Base-by-base conservation (phyloP, 2,113 vertebrate genomes). In the Elgaria multicarinata region DNA sequence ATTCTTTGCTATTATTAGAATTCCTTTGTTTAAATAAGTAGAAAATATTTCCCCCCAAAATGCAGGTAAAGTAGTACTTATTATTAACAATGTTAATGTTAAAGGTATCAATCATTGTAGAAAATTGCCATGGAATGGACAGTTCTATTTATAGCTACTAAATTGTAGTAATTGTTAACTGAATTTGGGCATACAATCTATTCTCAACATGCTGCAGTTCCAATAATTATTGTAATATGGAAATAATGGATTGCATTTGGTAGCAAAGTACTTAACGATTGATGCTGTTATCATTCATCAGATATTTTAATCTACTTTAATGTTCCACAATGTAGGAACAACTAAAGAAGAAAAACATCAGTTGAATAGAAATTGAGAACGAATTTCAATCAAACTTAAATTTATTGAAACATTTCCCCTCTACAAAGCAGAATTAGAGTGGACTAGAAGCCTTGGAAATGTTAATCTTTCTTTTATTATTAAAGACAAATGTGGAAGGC, bases 181-280 rank as follows among this genome's bases (percentile, higher is more conserved):
- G 46, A 89, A 89, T 77, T 39, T 80, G 18, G 36, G 46, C 71
- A 53, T 58, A 55, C 24, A 55, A 39, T 69, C 28, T 22, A 81
- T 82, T 55, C 66, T 33, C 18, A 75, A 39, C 26, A 62, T 42
- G 28, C 8, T 62, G 16, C 0, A 0, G 3, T 83, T 86, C 39
- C 4, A 55, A 88, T 86, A 84, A 93, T 80, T 80, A 55, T 62
- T 92, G 62, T 84, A 89, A 90, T 85, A 92, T 85, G 84, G 90
- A 85, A 87, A 87, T 83, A 74, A 86, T 33, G 76, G 67, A 86
- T 89, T 91, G 92, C 89, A 92, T 89, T 94, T 91, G 84, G 77
- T 89, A 91, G 10, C 90, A 66, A 91, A 85, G 64, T 90, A 83
- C 87, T 74, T 80, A 86, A 90, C 93, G 89, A 66, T n/a, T 90